Percentiles rank a stretch among this genome's conserved stretches.
Conservation (phyloP, 2,113 vertebrate species). For the Murina feae region DNA sequence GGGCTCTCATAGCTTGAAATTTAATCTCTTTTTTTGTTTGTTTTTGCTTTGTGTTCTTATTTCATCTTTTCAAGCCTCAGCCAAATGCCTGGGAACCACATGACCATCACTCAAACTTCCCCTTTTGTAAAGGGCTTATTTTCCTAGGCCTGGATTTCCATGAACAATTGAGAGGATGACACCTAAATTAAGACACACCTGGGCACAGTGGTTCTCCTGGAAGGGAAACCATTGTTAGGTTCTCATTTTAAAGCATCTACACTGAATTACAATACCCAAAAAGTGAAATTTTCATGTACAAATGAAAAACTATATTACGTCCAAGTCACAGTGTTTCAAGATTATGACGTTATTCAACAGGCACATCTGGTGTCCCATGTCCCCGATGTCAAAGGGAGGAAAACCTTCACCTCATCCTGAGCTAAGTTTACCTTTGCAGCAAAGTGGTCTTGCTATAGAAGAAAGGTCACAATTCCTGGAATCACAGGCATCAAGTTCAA, state of each 20-base stretch:
- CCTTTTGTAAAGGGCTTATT: background rate
- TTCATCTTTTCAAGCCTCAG: slow-evolving; percentile 2
- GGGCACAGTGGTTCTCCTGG: background rate
- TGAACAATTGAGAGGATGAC: background rate
- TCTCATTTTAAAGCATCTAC: background rate
- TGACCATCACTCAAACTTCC: background rate
- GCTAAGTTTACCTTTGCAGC: background rate
- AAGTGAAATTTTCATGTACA: background rate
- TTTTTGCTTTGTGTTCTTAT: background rate
- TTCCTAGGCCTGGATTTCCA: background rate
- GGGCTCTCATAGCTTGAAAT: background rate
- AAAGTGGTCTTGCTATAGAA: background rate
- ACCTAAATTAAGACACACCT: slow-evolving; percentile 10
- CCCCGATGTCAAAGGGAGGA: background rate
- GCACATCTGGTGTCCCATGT: background rate
- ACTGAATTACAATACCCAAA: background rate
- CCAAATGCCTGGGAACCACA: background rate
- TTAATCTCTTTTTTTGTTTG: background rate
- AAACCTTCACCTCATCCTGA: background rate
- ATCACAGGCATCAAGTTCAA: background rate
- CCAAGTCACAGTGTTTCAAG: background rate
- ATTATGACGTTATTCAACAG: background rate
- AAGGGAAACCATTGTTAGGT: background rate
- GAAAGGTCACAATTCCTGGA: background rate
- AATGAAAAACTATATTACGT: background rate